Conservation (phyloP, 2,113 vertebrate species). For the Chunga burmeisteri region DNA sequence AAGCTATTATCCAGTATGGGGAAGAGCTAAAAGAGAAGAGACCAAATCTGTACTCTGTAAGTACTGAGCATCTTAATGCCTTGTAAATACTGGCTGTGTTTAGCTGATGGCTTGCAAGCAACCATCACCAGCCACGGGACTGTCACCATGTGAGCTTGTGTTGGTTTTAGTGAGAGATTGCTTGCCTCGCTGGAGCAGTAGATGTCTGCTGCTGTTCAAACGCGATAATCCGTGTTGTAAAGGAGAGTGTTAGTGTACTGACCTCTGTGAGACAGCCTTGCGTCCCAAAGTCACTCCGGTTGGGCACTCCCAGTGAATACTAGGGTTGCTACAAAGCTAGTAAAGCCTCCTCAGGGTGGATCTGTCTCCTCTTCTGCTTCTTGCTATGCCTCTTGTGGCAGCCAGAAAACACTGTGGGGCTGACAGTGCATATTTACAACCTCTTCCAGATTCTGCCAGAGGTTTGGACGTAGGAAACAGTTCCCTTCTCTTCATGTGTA, state of each 20-base stretch:
- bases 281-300: neutral
- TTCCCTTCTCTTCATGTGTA: neutral
- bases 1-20: constrained; percentile 89
- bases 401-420: neutral
- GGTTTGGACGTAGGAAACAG: neutral
- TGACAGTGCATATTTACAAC: neutral
- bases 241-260: neutral
- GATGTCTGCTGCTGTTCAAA: neutral
- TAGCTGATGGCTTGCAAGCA: neutral
- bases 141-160: fast-evolving
- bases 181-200: neutral
- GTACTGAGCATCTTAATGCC: neutral
- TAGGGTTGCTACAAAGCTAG: neutral
- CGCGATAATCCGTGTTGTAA: neutral
- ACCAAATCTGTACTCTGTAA: constrained; percentile 85
- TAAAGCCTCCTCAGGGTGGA: neutral
- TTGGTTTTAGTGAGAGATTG: neutral
- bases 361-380: neutral
- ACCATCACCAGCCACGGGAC: fast-evolving
- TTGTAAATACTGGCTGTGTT: neutral
- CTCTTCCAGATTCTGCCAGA: neutral
- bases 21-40: constrained; percentile 76
- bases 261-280: neutral
- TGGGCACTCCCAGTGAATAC: neutral
- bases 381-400: neutral